Evolutionary conservation across 2,797 vertebrate genomes (phyloP).

Genomic region (Acrossocheilus fasciatus): DNA sequence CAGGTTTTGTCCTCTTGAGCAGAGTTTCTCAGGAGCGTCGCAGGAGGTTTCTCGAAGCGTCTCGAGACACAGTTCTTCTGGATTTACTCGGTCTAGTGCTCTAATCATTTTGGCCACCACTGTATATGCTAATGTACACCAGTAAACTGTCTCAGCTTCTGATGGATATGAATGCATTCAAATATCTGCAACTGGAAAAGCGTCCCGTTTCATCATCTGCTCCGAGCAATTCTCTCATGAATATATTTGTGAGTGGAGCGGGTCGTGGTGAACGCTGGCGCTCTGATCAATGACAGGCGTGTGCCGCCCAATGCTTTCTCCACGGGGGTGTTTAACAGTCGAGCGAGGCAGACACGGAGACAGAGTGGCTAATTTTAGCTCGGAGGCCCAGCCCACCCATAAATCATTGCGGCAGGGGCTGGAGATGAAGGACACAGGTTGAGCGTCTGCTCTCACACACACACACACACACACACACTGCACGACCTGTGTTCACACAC

Average conservation of each 20-base stretch:
- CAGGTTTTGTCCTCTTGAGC: no score
- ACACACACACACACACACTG: background rate
- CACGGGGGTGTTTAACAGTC: constrained; percentile 52
- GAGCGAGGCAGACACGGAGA: constrained; percentile 46
- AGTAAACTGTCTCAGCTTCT: background rate
- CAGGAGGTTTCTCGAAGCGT: no score
- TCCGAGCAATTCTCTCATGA: constrained; percentile 22
- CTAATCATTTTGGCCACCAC: no score
- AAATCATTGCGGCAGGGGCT: constrained; percentile 58
- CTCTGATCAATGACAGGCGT: constrained; percentile 42
- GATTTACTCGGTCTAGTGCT: no score
- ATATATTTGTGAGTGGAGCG: constrained; percentile 9
- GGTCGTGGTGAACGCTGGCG: background rate
- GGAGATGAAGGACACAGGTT: constrained; percentile 54
- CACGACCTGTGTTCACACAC: background rate
- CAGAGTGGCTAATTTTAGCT: constrained; percentile 64
- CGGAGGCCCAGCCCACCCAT: constrained; percentile 59
- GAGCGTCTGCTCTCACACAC: constrained; percentile 10
- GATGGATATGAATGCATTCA: constrained; percentile 8
- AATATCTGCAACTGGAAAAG: constrained; percentile 12
- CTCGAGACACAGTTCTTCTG: no score
- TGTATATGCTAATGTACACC: background rate
- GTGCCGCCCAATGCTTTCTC: constrained; percentile 28
- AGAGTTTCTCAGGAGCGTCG: no score
- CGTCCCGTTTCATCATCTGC: background rate